A percentile compares a stretch with the other conserved stretches of the same genome.
Evolutionary conservation across 2,888 invertebrate species (phyloP).

Genomic region (Phaedon cochleariae): DNA sequence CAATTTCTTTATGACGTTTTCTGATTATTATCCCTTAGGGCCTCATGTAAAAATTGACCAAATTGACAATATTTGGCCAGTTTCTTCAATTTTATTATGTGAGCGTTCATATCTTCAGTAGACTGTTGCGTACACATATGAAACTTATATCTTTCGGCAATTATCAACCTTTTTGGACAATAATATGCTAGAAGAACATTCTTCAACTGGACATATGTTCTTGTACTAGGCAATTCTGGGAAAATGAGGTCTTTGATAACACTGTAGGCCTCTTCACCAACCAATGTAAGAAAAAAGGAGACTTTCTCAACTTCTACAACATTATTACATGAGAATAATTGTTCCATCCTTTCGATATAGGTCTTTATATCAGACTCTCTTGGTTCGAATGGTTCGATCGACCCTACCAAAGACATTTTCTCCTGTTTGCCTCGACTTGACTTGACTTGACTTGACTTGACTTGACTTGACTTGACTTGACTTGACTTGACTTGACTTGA

Average conservation of each 20-base stretch:
- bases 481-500: too few species aligned
- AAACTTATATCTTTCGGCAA: slow-evolving; percentile 6
- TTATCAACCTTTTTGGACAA: slow-evolving; percentile 5
- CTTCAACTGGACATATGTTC: slow-evolving; percentile 7
- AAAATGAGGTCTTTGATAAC: slow-evolving; percentile 13
- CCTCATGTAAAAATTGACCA: slow-evolving; percentile 40
- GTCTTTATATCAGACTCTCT: slow-evolving; percentile 20
- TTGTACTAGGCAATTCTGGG: slow-evolving; percentile 16
- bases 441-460: too few species aligned
- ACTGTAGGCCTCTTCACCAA: slow-evolving; percentile 8
- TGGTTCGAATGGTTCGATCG: slow-evolving; percentile 35
- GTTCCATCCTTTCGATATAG: slow-evolving; percentile 43
- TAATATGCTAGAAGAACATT: not conserved
- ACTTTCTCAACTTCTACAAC: too few species aligned
- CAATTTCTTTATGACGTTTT: slow-evolving; percentile 37
- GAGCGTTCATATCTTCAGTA: not conserved
- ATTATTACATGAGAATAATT: slow-evolving; percentile 36
- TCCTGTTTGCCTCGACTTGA: too few species aligned
- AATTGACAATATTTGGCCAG: slow-evolving; percentile 4
- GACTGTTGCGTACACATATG: not conserved
- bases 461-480: too few species aligned
- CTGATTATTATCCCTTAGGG: slow-evolving; percentile 28
- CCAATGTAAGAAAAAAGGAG: slow-evolving; percentile 6
- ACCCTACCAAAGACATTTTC: slow-evolving; percentile 28
- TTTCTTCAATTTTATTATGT: not conserved